These are phyloP conservation scores for Haemorhous mexicanus DNA, from an alignment of 2,113 vertebrate species.

Conservation along the genomic window DNA sequence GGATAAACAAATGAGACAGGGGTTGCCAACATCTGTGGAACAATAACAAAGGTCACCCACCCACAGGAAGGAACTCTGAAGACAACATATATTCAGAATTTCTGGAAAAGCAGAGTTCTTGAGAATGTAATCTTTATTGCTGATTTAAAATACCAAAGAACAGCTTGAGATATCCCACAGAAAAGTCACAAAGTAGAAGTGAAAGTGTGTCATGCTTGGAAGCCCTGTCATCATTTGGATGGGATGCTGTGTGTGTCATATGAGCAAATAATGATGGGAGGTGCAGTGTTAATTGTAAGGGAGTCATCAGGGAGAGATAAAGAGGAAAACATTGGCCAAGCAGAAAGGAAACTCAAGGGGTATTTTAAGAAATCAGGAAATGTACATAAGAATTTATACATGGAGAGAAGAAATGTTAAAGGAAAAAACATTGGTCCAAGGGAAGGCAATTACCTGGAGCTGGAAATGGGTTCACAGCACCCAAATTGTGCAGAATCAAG, in stretches of 20 bases:
- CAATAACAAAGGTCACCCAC: neutral
- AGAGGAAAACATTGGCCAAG: neutral
- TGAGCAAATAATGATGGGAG: neutral
- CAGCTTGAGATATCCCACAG: neutral
- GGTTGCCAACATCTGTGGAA: neutral
- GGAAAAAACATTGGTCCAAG: neutral
- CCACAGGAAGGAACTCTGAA: neutral
- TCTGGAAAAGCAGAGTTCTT: neutral
- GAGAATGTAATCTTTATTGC: neutral
- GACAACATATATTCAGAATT: neutral
- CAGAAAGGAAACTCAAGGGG: neutral
- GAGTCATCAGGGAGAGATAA: neutral
- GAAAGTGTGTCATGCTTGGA: neutral
- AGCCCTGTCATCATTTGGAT: neutral
- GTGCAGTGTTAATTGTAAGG: neutral
- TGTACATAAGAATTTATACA: neutral
- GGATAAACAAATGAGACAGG: neutral
- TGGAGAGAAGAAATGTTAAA: neutral
- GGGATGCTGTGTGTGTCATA: neutral
- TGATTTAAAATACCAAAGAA: neutral
- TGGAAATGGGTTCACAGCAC: neutral
- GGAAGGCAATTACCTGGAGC: neutral
- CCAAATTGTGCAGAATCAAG: neutral
- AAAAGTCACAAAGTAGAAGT: neutral
- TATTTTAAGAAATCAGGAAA: neutral